Base-by-base conservation (phyloP, 2,113 vertebrate species). In the Sapayoa aenigma region DNA sequence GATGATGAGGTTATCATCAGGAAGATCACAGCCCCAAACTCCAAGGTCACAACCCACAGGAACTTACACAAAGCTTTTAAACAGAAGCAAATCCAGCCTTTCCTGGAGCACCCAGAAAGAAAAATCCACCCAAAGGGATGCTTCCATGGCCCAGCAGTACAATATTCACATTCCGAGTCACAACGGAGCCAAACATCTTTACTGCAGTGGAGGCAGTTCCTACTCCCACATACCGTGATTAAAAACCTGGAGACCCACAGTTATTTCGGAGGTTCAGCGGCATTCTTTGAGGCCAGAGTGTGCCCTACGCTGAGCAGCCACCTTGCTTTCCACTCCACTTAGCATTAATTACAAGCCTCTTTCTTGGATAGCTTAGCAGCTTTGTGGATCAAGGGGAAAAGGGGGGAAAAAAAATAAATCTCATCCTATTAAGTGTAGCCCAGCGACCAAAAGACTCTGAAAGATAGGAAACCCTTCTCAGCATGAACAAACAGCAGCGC, bases 341-440 rank as follows among this genome's bases (percentile, higher is more conserved):
- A 71, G 88, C 85, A 83, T 92, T 95, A 95, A 84, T 94, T 95
- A 85, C 81, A 79, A 91, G 46, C 27, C 63, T 76, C 21, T 94
- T 84, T 85, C 89, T 82, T 65, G 39, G 83, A 7, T 47, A 95
- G 52, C 20, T 79, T 88, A 52, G 78, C 72, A 91, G 87, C 82
- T 96, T 88, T 80, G 90, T 49, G 59, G 79, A 78, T 93, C 73
- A 65, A 85, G 60, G 30, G 35, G 44, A 14, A 78, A 89, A 71
- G 19, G 3, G n/a, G 9, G 17, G 8, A 5, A 5, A 41, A 25
- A 17, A 39, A 21, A 41, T 41, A 66, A 73, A 33, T 27, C 72
- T 90, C 79, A 92, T 95, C 95, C 90, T 84, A 93, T 90, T 95
- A 95, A 93, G 56, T 27, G 56, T 75, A 96, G 55, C 88, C 88